Evolutionary conservation across 1,140 invertebrate species (phyloP).

Genomic region (Neocloeon triangulifer): DNA sequence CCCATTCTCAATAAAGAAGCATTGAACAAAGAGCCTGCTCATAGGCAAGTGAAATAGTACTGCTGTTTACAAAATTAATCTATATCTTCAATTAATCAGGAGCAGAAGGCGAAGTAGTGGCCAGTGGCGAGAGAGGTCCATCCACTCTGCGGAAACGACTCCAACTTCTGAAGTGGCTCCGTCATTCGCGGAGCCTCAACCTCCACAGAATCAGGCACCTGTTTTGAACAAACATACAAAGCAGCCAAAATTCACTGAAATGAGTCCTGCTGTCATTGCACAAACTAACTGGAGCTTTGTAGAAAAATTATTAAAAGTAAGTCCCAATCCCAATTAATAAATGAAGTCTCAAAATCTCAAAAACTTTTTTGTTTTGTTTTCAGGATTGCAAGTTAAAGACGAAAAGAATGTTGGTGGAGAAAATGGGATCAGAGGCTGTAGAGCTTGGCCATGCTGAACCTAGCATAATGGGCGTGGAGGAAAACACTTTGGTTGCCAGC

Average conservation of each 20-base stretch:
- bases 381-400: slow-evolving; percentile 82
- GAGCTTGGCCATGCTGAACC: slow-evolving; percentile 46
- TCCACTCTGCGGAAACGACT: slow-evolving; percentile 18
- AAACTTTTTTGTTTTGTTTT: slow-evolving; percentile 8
- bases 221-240: slow-evolving; percentile 18
- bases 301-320: slow-evolving; percentile 81
- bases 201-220: too few species aligned
- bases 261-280: slow-evolving; percentile 67
- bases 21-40: slow-evolving; percentile 50
- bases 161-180: slow-evolving; percentile 18
- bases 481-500: slow-evolving; percentile 92
- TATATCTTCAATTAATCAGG: slow-evolving; percentile 7
- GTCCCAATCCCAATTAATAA: slow-evolving; percentile 6
- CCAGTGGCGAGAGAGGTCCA: slow-evolving; percentile 20
- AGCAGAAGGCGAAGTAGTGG: slow-evolving; percentile 9
- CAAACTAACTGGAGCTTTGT: slow-evolving; percentile 98
- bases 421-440: slow-evolving; percentile 89
- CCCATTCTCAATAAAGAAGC: slow-evolving; percentile 51
- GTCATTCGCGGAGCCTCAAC: too few species aligned
- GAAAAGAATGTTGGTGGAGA: slow-evolving; percentile 92
- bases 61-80: too few species aligned
- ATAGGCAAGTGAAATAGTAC: slow-evolving; percentile 25
- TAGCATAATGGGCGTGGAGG: slow-evolving; percentile 39
- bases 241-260: slow-evolving; percentile 26
- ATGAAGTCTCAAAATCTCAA: slow-evolving; percentile 5